Evolutionary conservation across 2,888 invertebrate species (phyloP).

Genomic region (Metopia argyrocephala): DNA sequence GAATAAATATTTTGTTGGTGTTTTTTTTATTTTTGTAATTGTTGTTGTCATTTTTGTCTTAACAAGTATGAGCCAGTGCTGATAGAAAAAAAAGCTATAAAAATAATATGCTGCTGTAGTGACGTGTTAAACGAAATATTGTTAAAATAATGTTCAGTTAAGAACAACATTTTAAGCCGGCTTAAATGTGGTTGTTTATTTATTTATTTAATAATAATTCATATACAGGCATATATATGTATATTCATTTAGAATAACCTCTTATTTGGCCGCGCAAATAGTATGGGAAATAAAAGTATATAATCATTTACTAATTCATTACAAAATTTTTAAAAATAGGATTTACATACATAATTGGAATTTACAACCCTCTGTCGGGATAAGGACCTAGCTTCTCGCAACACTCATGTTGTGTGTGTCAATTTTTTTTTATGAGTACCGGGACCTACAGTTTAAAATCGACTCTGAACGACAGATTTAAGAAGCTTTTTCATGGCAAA

Average conservation of each 20-base stretch:
- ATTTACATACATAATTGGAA: no score
- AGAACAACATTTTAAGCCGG: conserved; percentile 20
- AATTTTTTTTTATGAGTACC: no score
- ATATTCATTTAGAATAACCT: neutral
- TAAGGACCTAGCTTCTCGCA: no score
- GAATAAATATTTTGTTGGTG: conserved; percentile 25
- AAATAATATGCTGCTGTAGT: neutral
- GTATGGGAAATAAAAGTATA: neutral
- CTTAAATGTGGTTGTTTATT: neutral
- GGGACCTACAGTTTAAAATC: no score
- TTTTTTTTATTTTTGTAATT: neutral
- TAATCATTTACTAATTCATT: neutral
- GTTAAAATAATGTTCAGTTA: neutral
- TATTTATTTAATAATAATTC: conserved; percentile 10
- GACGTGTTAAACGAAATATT: conserved; percentile 30
- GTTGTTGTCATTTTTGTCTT: neutral
- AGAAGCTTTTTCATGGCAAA: no score
- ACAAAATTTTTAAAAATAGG: neutral
- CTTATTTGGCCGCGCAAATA: neutral
- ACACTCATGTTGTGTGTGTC: no score
- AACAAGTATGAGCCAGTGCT: neutral
- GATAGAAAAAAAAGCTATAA: neutral
- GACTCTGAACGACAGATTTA: no score
- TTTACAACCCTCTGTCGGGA: no score
- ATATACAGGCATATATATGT: neutral